Base-by-base conservation (phyloP, 2,888 invertebrate species). In the Limenitis camilla region DNA sequence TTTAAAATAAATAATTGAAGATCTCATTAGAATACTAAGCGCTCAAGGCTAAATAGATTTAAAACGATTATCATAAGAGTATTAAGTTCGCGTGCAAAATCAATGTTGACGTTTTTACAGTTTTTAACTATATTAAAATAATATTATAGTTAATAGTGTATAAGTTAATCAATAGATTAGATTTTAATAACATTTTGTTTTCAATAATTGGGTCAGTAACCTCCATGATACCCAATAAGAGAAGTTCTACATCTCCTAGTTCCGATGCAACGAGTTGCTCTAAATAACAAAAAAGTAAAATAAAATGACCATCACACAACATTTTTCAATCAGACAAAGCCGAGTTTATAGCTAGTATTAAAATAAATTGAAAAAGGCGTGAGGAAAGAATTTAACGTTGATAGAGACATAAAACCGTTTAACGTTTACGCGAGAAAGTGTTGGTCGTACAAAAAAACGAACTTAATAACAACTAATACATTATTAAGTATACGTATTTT, bases 401-500 rank as follows among this genome's bases (percentile, higher is more conserved):
- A 58, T 58, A 49, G 49, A 58, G 57, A 58, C 55, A 55, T 55
- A 56, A 56, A 53, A 53, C 47, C 47, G 56, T 56, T 56, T 56
- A 56, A 56, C 53, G 42, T 42, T 44, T 41, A 52, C 46, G 53
- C 55, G 57, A 52, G 57, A 57, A 57, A 57, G 57, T 55, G 53
- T 59, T 49, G 49, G 45, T 10, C 40, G 45, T 32, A 41, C 44
- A 60, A 67, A 64, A 67, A 67, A 71, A 72, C 75, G 75, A 76
- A 65, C 59, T 78, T 77, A 79, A 78, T 73, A 79, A 77, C 71
- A 65, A 65, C 67, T 75, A 71, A 77, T 73, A 76, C 68, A 69
- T 76, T 77, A 77, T 72, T 74, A 73, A 71, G 65, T 65, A 69
- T 70, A 72, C 71, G 70, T 71, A 70, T 81, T 79, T 78, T 83